Conservation (phyloP, 2,113 vertebrate genomes). For the Ciconia maguari region DNA sequence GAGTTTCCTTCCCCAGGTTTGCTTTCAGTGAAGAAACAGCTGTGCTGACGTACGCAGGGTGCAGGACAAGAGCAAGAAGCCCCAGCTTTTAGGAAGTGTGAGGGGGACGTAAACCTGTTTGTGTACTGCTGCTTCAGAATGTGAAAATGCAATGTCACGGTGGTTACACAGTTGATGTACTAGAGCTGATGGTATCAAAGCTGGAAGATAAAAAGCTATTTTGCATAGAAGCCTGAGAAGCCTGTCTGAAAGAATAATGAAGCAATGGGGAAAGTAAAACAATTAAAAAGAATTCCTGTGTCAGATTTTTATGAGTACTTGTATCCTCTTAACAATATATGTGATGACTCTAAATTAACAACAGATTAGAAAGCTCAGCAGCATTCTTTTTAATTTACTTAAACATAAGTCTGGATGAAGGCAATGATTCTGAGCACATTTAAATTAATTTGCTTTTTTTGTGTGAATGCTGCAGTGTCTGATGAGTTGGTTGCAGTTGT, state of each 20-base stretch:
- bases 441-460: constrained; percentile 21
- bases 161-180: not conserved
- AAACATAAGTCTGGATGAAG: not conserved
- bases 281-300: not conserved
- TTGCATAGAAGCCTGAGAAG: not conserved
- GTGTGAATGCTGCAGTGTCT: not conserved
- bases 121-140: not conserved
- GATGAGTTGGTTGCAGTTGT: not conserved
- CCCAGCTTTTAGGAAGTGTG: not conserved
- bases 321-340: not conserved
- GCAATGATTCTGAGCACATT: constrained; percentile 2
- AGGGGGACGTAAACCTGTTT: not conserved
- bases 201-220: not conserved
- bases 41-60: not conserved
- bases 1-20: not conserved
- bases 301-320: not conserved
- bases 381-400: constrained; percentile 12
- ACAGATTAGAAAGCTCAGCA: not conserved
- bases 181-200: not conserved
- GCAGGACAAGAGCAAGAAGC: not conserved
- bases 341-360: not conserved
- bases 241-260: not conserved
- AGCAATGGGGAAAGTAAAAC: not conserved
- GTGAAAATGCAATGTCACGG: not conserved
- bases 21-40: not conserved